Conservation (phyloP, 1,140 invertebrate genomes). For the Conus ventricosus region DNA sequence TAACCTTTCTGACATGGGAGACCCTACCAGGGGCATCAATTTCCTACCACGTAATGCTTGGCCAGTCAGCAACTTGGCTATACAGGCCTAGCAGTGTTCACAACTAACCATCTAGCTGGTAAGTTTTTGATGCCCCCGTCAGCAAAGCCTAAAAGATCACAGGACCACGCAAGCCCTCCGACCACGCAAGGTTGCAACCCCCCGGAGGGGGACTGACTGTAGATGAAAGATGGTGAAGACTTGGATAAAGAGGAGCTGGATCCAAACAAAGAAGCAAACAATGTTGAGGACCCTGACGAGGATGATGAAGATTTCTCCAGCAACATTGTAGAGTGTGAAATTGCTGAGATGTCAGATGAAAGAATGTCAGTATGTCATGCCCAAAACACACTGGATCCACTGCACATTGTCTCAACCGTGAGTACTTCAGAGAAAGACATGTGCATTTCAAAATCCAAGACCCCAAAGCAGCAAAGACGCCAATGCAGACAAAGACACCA, state of each 20-base stretch:
- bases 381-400: neutral
- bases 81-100: no score
- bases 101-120: no score
- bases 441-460: neutral
- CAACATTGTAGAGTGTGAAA: neutral
- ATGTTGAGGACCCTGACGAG: neutral
- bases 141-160: no score
- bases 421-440: neutral
- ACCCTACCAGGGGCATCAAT: no score
- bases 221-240: neutral
- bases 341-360: neutral
- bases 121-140: no score
- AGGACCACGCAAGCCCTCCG: no score
- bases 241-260: neutral
- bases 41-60: no score
- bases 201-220: neutral
- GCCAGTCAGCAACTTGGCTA: no score
- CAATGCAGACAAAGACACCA: neutral
- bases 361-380: neutral
- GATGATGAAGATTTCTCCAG: neutral
- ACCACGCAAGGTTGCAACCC: no score
- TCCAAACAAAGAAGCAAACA: neutral
- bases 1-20: no score
- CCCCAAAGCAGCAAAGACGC: neutral
- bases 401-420: neutral